Base-by-base conservation (phyloP, 2,888 invertebrate genomes). In the Drosophila kambysellisi region DNA sequence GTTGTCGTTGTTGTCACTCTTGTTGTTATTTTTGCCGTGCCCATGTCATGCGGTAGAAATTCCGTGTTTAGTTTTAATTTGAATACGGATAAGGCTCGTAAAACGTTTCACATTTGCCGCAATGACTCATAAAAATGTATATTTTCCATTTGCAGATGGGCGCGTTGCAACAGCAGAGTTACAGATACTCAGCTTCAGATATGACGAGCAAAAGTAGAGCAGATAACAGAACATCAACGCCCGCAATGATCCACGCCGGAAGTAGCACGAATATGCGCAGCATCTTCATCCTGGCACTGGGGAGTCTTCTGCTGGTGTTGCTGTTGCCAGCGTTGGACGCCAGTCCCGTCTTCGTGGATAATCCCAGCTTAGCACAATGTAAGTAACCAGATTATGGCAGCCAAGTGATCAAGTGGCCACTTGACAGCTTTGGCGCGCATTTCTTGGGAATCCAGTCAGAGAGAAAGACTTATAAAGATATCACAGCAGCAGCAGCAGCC, bases 361-460 rank as follows among this genome's bases (percentile, higher is more conserved):
- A 93, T 92, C 93, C 93, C 84, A 93, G 92, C 85, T 90, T 93
- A 92, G 92, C 93, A 70, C 93, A 93, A 74, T 93, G 93, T 93
- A 92, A 93, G 93, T 93, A 91, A 52, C 46, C 46, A 52, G 52
- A 64, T 57, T 68, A 69, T 61, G 51, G 77, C 20, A 58, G 50
- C 41, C 35, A 54, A 50, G 8, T 51, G 41, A 61, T 48, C 63
- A 35, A 74, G n/a, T 56, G 37, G 43, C 48, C 68, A 74, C 64
- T 70, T 74, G 74, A 74, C 81, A 65, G 79, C 79, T 77, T 57
- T 41, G 30, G 54, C 41, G 64, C 64, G 63, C 64, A 51, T 59
- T 79, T 81, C 72, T 48, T 35, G 30, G 65, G 65, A 73, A 73
- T 75, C 60, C 46, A 71, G 37, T 56, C 37, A 70, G 33, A 56